Percentiles rank a stretch among this genome's conserved stretches.
Evolutionary conservation across 2,113 vertebrate genomes (phyloP).

Genomic region (Eptatretus burgeri): DNA sequence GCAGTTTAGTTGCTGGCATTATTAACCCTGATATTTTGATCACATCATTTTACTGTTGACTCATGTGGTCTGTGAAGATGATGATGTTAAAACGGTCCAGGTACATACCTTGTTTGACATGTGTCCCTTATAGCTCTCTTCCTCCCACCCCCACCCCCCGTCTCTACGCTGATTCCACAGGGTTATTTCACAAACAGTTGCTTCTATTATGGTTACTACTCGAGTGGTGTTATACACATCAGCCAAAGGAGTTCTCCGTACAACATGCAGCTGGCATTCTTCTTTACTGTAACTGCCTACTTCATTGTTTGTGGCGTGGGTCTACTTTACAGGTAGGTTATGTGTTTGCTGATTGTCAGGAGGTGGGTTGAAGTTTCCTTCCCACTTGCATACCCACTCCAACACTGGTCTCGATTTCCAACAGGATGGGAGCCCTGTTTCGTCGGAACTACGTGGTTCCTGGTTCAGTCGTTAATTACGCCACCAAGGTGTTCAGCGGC

Average conservation of each 20-base stretch:
- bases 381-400: no score
- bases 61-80: no score
- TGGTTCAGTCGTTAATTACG: conserved; percentile 17
- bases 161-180: conserved; percentile 11
- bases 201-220: conserved; percentile 67
- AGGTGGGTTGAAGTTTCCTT: neutral
- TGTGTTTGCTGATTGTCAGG: neutral
- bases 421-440: conserved; percentile 51
- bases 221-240: conserved; percentile 17
- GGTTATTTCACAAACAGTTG: conserved; percentile 26
- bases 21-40: no score
- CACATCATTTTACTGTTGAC: no score
- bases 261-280: conserved; percentile 59
- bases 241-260: conserved; percentile 16
- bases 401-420: conserved; percentile 6
- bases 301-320: conserved; percentile 39
- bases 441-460: conserved; percentile 28
- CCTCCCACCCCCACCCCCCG: no score
- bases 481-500: conserved; percentile 41
- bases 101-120: no score
- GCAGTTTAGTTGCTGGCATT: no score
- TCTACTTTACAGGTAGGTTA: conserved; percentile 44
- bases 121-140: no score
- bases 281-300: conserved; percentile 46
- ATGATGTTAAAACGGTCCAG: no score